A percentile compares a stretch with the other conserved stretches of the same genome.
Evolutionary conservation across 2,888 invertebrate genomes (phyloP).

Genomic region (Megastigmus dorsalis): DNA sequence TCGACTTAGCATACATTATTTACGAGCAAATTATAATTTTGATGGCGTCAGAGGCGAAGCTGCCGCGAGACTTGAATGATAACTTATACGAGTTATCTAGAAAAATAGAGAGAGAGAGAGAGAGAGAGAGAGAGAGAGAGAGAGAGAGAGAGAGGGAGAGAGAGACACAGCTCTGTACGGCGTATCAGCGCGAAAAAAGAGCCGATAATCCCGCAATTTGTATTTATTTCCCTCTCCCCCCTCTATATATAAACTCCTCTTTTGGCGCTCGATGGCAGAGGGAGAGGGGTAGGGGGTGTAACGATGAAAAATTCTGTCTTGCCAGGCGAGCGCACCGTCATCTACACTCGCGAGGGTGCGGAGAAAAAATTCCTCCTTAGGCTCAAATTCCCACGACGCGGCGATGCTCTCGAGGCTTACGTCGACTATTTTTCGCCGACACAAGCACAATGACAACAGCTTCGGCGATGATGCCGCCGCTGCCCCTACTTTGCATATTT

Average conservation of each 20-base stretch:
- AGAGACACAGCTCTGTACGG: slow-evolving; percentile 58
- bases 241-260: slow-evolving; percentile 57
- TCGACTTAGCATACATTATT: too few species aligned
- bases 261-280: too few species aligned
- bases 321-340: slow-evolving; percentile 52
- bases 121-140: too few species aligned
- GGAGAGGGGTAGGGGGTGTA: too few species aligned
- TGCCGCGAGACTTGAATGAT: slow-evolving; percentile 29
- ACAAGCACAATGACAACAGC: slow-evolving; percentile 29
- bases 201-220: slow-evolving; percentile 74
- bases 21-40: neutral
- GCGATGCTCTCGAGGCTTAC: slow-evolving; percentile 45
- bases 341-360: slow-evolving; percentile 37
- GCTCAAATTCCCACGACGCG: slow-evolving; percentile 44
- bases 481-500: slow-evolving; percentile 51
- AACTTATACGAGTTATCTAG: slow-evolving; percentile 65
- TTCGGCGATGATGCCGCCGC: too few species aligned
- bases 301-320: slow-evolving; percentile 72
- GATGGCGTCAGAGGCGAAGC: slow-evolving; percentile 5
- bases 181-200: slow-evolving; percentile 64
- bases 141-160: too few species aligned
- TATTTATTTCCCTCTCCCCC: slow-evolving; percentile 70
- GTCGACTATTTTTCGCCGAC: slow-evolving; percentile 50
- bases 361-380: slow-evolving; percentile 45
- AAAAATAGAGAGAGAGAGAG: slow-evolving; percentile 69